phyloP scores from a whole-genome alignment of 2,888 invertebrate genomes.

The Harpagoxenus sublaevis region DNA sequence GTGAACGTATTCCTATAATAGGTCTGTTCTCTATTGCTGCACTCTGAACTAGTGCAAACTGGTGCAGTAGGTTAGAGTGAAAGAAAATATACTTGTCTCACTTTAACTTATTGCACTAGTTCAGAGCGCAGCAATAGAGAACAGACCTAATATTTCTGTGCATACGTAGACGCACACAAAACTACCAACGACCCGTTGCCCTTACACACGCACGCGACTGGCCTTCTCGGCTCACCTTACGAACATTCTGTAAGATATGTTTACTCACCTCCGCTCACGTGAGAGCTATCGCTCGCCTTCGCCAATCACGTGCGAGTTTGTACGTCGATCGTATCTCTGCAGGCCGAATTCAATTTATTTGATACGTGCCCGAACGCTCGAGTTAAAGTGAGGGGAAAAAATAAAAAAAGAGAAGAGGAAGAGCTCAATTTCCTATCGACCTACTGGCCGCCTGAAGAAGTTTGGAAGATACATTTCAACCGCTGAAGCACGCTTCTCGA shows the following conservation, averaged over 20 bases:
- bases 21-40: no score
- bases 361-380: conserved; percentile 9
- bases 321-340: conserved; percentile 29
- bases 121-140: no score
- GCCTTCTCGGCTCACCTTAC: conserved; percentile 64
- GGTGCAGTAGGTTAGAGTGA: no score
- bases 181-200: conserved; percentile 56
- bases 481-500: neutral
- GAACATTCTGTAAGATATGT: conserved; percentile 60
- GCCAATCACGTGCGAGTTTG: conserved; percentile 67
- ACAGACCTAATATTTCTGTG: conserved; percentile 1
- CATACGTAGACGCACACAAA: neutral
- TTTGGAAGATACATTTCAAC: neutral
- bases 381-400: neutral
- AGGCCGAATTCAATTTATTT: conserved; percentile 47
- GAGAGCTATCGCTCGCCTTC: conserved; percentile 66
- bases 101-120: no score
- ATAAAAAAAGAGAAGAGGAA: neutral
- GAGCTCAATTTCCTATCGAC: conserved; percentile 29
- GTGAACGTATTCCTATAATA: neutral
- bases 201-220: conserved; percentile 53
- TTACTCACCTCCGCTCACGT: conserved; percentile 68
- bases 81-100: no score
- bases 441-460: conserved; percentile 29
- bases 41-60: no score